Evolutionary conservation across 2,888 invertebrate genomes (phyloP), one percentile per base, ranked within the genome.

Genomic region (Baronia brevicornis): DNA sequence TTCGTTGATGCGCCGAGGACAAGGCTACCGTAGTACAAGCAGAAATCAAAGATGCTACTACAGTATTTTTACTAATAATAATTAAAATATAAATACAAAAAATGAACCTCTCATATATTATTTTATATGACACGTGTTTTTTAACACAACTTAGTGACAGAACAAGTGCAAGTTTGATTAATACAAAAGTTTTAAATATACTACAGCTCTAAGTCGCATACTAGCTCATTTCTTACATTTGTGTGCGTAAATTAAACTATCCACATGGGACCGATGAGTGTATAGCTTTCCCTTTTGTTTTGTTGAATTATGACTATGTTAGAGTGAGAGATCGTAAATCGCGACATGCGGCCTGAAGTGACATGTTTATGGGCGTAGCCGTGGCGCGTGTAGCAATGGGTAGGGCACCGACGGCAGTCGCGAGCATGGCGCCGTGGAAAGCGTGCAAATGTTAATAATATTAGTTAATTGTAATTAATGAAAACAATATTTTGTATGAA

Each of bases 201-300:
- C 72, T 41, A 29, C 39, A 36, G 35, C 42, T 51, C 53, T 57
- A 59, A 71, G 65, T 68, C 64, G 75, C 78, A 79, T 73, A 80
- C 79, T 74, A 79, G 71, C 77, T 79, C 79, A 78, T 74, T 70
- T 70, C 44, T 57, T 66, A 56, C 63, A 55, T 59, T 54, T 74
- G 82, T 82, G 84, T 84, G 80, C 65, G 82, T 80, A 78, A 79
- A 77, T 80, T 82, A 74, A 82, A 80, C 77, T 78, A 80, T 80
- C 72, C 82, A 74, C 82, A 71, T 66, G 82, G 82, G 82, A 80
- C 78, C 79, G 79, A 75, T 80, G 79, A 78, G 64, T 60, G 72
- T 80, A 84, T 82, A 82, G 80, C 84, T 84, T 82, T 84, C 84
- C 80, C 82, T 84, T 82, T 85, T 84, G 79, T 84, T 79, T 61